These are phyloP conservation scores for Octopus bimaculoides DNA, from an alignment of 1,140 invertebrate species.

Conservation along the genomic window DNA sequence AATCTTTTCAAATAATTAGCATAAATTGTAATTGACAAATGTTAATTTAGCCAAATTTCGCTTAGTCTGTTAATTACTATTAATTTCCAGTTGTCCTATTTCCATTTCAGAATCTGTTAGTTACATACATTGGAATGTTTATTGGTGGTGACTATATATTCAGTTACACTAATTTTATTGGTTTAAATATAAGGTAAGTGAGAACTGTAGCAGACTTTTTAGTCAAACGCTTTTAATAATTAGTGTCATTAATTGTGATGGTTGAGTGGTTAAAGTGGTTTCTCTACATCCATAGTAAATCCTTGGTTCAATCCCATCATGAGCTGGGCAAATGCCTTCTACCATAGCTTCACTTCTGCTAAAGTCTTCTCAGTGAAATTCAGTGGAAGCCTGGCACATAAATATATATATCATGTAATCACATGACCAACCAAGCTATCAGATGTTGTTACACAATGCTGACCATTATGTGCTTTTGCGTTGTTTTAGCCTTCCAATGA, in stretches of 20 bases:
- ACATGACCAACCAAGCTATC: too few species aligned
- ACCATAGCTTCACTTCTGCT: neutral
- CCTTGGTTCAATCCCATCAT: neutral
- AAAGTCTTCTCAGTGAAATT: neutral
- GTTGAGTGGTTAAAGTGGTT: neutral
- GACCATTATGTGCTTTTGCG: too few species aligned
- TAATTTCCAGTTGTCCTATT: neutral
- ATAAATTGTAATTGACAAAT: neutral
- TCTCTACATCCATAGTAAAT: neutral
- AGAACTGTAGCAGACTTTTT: neutral
- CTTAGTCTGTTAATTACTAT: neutral
- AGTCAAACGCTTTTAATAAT: neutral
- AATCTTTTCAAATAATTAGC: neutral
- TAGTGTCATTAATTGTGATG: neutral
- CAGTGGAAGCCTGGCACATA: too few species aligned
- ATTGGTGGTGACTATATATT: conserved; percentile 97
- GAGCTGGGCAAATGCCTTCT: neutral
- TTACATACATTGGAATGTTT: conserved; percentile 80
- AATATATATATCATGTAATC: too few species aligned
- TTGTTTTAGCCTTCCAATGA: too few species aligned
- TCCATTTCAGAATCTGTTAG: conserved; percentile 69
- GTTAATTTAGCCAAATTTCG: conserved; percentile 7
- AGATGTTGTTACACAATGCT: too few species aligned
- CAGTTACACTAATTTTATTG: conserved; percentile 87
- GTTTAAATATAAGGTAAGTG: conserved; percentile 76